A percentile compares a stretch with the other conserved stretches of the same genome.
phyloP scores from a whole-genome alignment of 2,113 vertebrate genomes.

The Pitta sordida region DNA sequence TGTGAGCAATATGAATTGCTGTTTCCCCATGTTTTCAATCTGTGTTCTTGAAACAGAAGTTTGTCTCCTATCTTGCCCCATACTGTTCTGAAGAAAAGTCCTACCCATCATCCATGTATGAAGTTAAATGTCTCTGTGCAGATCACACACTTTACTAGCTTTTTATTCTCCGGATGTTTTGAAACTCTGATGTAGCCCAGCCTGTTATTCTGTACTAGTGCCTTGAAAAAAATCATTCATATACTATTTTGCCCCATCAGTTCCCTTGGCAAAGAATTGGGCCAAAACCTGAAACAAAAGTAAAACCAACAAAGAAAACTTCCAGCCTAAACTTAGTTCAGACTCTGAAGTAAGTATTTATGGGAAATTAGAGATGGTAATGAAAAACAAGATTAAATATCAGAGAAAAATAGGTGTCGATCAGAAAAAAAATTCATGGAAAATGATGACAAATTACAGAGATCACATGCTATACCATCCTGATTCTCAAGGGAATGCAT shows the following conservation, averaged over 20 bases:
- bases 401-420: not conserved
- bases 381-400: not conserved
- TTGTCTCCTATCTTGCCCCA: not conserved
- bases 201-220: not conserved
- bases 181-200: not conserved
- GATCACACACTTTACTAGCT: not conserved
- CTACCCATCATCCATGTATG: not conserved
- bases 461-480: not conserved
- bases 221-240: not conserved
- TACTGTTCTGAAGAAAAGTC: not conserved
- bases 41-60: not conserved
- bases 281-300: not conserved
- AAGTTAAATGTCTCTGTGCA: not conserved
- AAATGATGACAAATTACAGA: not conserved
- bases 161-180: not conserved
- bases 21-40: not conserved
- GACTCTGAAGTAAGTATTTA: not conserved
- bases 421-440: not conserved
- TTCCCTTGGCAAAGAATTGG: not conserved
- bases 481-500: not conserved
- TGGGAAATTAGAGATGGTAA: not conserved
- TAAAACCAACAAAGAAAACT: not conserved
- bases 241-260: not conserved
- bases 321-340: not conserved
- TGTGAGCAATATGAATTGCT: not conserved